phyloP scores from a whole-genome alignment of 2,113 vertebrate genomes.

The Elephas maximus region DNA sequence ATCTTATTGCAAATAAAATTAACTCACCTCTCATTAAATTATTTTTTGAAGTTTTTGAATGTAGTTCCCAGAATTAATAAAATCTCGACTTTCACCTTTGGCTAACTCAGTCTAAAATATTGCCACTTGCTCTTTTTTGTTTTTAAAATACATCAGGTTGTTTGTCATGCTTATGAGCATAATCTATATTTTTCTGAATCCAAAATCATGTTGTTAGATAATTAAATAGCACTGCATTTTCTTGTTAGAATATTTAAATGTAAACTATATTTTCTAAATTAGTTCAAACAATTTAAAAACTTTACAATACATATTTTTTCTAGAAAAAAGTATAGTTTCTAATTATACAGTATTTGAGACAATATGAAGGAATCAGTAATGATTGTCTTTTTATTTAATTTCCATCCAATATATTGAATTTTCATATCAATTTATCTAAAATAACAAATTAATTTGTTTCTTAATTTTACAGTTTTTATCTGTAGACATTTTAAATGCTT shows the following conservation, averaged over 20 bases:
- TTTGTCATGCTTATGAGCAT: background rate
- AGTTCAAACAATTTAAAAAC: conserved; percentile 2
- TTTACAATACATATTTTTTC: background rate
- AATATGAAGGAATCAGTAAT: conserved; percentile 5
- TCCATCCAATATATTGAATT: conserved; percentile 4
- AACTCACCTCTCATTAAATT: conserved; percentile 58
- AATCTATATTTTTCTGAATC: background rate
- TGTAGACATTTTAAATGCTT: conserved; percentile 11
- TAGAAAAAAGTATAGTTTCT: conserved; percentile 24
- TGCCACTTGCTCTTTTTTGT: background rate
- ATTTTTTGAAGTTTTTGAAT: conserved; percentile 24
- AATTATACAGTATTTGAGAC: background rate
- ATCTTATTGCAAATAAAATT: conserved; percentile 57
- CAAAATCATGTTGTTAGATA: background rate
- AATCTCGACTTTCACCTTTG: background rate
- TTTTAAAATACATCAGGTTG: conserved; percentile 36
- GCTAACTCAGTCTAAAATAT: conserved; percentile 12
- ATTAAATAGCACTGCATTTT: background rate
- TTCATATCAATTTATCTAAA: background rate
- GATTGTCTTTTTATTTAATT: background rate
- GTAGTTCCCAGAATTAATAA: conserved; percentile 46
- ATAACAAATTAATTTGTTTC: background rate
- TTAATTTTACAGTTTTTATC: background rate
- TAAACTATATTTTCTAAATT: conserved; percentile 21
- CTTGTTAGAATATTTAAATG: conserved; percentile 43